phyloP scores from a whole-genome alignment of 2,113 vertebrate genomes.

The Aldabrachelys gigantea region DNA sequence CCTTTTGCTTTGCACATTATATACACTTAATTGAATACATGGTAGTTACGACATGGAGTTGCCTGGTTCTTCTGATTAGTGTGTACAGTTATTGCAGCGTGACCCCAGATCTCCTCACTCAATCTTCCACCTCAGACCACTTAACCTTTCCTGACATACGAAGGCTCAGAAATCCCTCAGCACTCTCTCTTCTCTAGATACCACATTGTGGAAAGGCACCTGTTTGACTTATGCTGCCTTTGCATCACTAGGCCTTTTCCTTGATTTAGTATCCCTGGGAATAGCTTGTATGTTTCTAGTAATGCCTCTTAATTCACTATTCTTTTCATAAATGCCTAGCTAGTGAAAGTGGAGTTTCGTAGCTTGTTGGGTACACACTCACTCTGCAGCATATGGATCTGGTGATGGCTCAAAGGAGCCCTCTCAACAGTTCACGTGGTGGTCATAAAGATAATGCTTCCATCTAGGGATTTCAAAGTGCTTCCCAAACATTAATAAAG shows the following conservation, averaged over 20 bases:
- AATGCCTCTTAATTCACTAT: not conserved
- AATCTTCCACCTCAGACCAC: no score
- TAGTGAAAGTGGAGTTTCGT: no score
- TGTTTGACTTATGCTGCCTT: not conserved
- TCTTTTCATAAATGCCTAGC: not conserved
- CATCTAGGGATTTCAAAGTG: rapidly evolving
- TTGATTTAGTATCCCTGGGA: not conserved
- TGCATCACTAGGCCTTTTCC: not conserved
- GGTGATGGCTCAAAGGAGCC: not conserved
- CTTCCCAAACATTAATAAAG: not conserved
- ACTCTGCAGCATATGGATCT: not conserved
- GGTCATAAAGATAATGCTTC: no score
- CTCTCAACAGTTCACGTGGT: not conserved
- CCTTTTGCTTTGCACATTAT: not conserved
- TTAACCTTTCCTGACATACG: not conserved
- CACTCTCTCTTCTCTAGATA: not conserved
- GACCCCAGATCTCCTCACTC: not conserved
- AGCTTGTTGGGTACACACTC: no score
- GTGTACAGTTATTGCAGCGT: not conserved
- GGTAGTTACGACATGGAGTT: not conserved
- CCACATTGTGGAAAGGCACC: not conserved
- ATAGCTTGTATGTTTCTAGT: not conserved
- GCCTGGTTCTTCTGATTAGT: not conserved
- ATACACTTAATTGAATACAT: not conserved
- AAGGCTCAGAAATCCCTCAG: not conserved